Evolutionary conservation across 2,888 invertebrate species (phyloP), one percentile per base, ranked within the genome.

Genomic region (Stegophylla sp.): DNA sequence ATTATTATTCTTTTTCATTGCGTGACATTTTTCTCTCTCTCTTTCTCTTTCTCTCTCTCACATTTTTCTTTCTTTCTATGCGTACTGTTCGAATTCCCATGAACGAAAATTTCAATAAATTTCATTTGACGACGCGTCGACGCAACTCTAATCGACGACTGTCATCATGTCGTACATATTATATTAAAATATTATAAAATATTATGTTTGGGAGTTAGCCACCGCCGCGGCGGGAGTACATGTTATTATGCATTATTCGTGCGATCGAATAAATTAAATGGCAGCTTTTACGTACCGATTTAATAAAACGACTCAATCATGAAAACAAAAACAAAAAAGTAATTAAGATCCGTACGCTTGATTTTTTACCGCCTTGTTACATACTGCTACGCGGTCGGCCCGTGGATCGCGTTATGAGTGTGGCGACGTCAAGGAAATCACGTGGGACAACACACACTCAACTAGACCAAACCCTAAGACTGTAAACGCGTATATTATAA

Each of bases 371-470:
- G 48, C n/a, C 34, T 3, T 34, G 3, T 34, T 34, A 7, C 7
- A 7, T 28, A 28, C n/a, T 28, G 23, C 41, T 13, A 43, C 10
- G 17, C n/a, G 34, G n/a, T n/a, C n/a, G n/a, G 28, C 20, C 61
- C 53, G 4, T n/a, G 61, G n/a, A 63, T 64, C 34, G 51, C 28
- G 15, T 17, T 61, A 61, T 26, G 17, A 77, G 43, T 28, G 34
- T 34, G 34, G 34, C 34, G 59, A 69, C 77, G 67, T 77, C 69
- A 77, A 67, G 69, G 69, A 77, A 56, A 77, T 69, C 77, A 56
- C 77, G 67, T 45, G 67, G 67, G 76, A 41, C 45, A 43, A 77
- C 28, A 69, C 48, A 51, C 41, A 56, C 76, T 77, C 45, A 45
- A 74, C 74, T 67, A 59, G 59, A 77, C 77, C 77, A 59, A 69